Percentiles rank a stretch among this genome's conserved stretches.
phyloP scores from a whole-genome alignment of 1,140 invertebrate species.

The Brachionus rotundiformis region DNA sequence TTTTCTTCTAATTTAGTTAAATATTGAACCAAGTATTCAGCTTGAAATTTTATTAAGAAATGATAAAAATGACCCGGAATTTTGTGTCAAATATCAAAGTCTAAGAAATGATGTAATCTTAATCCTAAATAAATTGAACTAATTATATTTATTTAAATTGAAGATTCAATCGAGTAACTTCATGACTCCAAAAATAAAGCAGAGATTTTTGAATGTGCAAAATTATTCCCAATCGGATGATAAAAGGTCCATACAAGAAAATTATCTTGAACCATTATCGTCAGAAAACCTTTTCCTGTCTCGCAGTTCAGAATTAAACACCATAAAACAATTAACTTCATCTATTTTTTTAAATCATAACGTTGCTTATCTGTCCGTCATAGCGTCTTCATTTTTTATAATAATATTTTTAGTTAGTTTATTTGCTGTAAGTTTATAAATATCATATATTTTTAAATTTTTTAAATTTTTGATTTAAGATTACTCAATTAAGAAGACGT shows the following conservation, averaged over 20 bases:
- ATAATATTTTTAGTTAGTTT: constrained; percentile 27
- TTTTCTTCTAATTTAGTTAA: not conserved
- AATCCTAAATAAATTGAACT: not conserved
- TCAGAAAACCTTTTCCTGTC: constrained; percentile 26
- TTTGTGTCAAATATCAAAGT: not conserved
- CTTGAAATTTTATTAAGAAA: constrained; percentile 36
- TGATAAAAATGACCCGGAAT: constrained; percentile 9
- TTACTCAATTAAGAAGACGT: constrained; percentile 18
- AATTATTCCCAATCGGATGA: not conserved
- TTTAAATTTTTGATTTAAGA: no score
- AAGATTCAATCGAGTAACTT: not conserved
- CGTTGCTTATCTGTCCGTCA: constrained; percentile 25
- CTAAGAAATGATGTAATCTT: constrained; percentile 2
- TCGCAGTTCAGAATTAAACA: constrained; percentile 30
- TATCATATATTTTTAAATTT: not conserved
- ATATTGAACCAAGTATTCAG: constrained; percentile 36
- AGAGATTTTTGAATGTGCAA: not conserved
- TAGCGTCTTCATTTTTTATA: constrained; percentile 36
- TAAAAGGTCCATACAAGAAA: constrained; percentile 22
- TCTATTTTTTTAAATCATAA: constrained; percentile 44
- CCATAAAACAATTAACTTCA: constrained; percentile 21
- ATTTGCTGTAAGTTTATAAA: constrained; percentile 20
- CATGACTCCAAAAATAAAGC: not conserved
- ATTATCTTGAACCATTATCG: constrained; percentile 16
- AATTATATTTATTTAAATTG: not conserved